Conservation (phyloP, 2,888 invertebrate genomes). For the Hypomecis punctinalis region DNA sequence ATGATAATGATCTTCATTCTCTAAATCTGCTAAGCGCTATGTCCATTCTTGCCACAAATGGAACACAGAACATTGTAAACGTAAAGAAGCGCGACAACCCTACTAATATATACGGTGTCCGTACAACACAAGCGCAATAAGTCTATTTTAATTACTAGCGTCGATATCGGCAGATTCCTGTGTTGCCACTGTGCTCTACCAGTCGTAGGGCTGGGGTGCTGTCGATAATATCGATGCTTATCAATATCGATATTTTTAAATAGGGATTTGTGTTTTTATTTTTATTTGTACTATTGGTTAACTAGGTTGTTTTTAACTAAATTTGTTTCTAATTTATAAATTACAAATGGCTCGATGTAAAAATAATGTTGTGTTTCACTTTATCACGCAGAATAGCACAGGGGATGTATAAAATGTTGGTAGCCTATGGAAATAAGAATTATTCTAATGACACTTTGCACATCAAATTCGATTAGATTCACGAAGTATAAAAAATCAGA, state of each 20-base stretch:
- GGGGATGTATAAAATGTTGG: too few species aligned
- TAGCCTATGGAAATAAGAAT: too few species aligned
- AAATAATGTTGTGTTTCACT: too few species aligned
- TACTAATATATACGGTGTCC: constrained; percentile 42
- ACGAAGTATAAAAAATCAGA: too few species aligned
- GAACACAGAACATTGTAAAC: constrained; percentile 19
- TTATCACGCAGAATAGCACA: too few species aligned
- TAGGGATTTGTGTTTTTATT: not conserved
- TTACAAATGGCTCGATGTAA: too few species aligned
- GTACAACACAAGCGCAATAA: constrained; percentile 72
- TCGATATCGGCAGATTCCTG: constrained; percentile 83
- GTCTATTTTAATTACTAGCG: constrained; percentile 83
- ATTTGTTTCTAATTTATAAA: too few species aligned
- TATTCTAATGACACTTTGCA: too few species aligned
- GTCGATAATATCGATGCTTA: constrained; percentile 45
- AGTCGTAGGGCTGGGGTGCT: constrained; percentile 57
- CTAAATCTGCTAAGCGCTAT: not conserved
- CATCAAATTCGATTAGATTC: not conserved
- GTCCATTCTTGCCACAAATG: constrained; percentile 19
- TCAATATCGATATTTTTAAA: constrained; percentile 38
- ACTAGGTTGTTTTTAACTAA: too few species aligned
- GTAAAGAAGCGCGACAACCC: constrained; percentile 28
- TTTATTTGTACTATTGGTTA: not conserved
- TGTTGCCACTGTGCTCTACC: constrained; percentile 80
- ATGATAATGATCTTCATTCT: constrained; percentile 9